Percentiles rank a stretch among this genome's conserved stretches.
Conservation (phyloP, 2,888 invertebrate species). For the Noctua janthe region DNA sequence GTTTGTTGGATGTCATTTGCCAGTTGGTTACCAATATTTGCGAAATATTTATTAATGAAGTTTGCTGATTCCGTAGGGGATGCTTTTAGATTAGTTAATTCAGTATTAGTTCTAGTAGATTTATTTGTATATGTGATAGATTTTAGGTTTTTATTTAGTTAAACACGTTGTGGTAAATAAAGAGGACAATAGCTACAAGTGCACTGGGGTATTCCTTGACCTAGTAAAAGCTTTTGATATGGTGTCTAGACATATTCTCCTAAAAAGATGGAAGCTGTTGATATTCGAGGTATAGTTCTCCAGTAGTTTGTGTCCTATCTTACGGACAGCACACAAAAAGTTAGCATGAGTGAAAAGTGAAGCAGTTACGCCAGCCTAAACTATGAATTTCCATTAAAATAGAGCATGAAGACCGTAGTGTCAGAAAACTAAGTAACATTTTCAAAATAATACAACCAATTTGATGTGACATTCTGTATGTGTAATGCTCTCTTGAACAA, state of each 20-base stretch:
- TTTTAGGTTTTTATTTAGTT: too few species aligned
- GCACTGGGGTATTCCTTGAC: not conserved
- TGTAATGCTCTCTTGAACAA: too few species aligned
- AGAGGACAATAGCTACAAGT: not conserved
- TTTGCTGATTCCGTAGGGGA: too few species aligned
- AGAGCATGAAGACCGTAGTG: not conserved
- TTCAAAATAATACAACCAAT: not conserved
- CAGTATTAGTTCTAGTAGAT: too few species aligned
- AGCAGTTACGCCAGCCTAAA: not conserved
- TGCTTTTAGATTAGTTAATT: too few species aligned
- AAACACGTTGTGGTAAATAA: not conserved
- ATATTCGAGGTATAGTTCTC: not conserved
- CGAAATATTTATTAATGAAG: too few species aligned
- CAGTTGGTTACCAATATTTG: too few species aligned
- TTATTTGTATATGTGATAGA: too few species aligned
- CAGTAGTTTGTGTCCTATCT: not conserved
- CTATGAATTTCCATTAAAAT: not conserved
- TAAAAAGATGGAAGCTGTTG: not conserved
- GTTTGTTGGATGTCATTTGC: too few species aligned
- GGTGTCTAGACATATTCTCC: not conserved
- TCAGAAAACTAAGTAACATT: not conserved
- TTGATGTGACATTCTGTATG: too few species aligned
- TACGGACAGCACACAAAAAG: not conserved
- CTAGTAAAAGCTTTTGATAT: not conserved
- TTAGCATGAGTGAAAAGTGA: not conserved